Percentiles rank a stretch among this genome's conserved stretches.
Evolutionary conservation across 2,113 vertebrate genomes (phyloP).

Genomic region (Malurus cyaneus): DNA sequence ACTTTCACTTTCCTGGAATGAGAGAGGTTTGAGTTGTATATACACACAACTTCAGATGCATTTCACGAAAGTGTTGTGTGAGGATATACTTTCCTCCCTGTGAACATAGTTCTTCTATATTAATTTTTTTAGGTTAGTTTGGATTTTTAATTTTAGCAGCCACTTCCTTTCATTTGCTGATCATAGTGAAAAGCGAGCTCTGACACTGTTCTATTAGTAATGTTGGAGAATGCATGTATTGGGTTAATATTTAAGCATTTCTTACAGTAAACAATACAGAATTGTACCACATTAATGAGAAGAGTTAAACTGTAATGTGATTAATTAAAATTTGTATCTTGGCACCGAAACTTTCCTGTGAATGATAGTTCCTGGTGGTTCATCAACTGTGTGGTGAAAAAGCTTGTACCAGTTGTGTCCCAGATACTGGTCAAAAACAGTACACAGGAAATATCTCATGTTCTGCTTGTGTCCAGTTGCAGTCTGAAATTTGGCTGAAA

Average conservation of each 20-base stretch:
- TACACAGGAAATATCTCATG: not conserved
- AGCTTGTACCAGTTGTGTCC: not conserved
- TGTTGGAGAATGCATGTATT: not conserved
- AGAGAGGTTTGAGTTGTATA: not conserved
- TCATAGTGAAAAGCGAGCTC: not conserved
- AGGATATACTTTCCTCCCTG: not conserved
- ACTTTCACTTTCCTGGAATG: not conserved
- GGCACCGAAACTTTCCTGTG: not conserved
- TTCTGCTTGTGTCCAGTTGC: not conserved
- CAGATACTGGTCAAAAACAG: not conserved
- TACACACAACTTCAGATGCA: not conserved
- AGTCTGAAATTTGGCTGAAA: not conserved
- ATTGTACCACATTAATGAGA: not conserved
- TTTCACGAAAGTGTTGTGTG: not conserved
- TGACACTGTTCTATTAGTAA: not conserved
- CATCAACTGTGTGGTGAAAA: not conserved
- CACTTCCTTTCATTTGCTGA: not conserved
- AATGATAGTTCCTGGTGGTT: not conserved
- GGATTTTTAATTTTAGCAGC: not conserved
- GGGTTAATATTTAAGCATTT: not conserved
- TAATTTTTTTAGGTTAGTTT: not conserved
- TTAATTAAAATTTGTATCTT: not conserved
- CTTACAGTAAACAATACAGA: not conserved
- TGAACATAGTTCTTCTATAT: not conserved
- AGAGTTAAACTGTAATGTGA: not conserved